Evolutionary conservation across 1,140 invertebrate species (phyloP), one percentile per base, ranked within the genome.

Genomic region (Hyposmocoma kahamanoa): DNA sequence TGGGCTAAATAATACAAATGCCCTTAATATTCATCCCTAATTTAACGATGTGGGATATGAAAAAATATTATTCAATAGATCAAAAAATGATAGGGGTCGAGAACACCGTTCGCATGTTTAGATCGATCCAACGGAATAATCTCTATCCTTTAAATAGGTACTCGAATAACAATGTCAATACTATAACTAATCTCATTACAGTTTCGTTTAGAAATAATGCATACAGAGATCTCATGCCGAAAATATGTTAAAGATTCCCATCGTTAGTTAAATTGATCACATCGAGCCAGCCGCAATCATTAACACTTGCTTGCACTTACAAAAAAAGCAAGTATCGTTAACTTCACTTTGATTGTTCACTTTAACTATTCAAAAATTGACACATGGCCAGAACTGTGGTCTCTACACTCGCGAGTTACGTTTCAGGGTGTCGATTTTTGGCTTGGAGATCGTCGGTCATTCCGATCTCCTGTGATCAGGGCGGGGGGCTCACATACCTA

Each of bases 401-500:
- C 36, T n/a, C 56, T 36, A 62, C 47, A 58, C 52, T 56, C 54
- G 50, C 56, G 56, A 60, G 43, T 70, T 71, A 57, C 56, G 60
- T 62, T 67, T 70, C 44, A 42, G 56, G 50, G 62, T 70, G 67
- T 73, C 54, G 56, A 56, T 67, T 73, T 77, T 80, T 69, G 65
- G 66, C 60, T 60, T 72, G 63, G 52, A 71, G 55, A 67, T 76
- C 54, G 51, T 68, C 67, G 66, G 75, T 80, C 64, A 79, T 59
- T 82, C 68, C 52, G 71, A 79, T 72, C 72, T 73, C 68, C 69
- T 75, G 62, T 71, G 67, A 67, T 74, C 56, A 51, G 65, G 57
- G 48, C 76, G 72, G 32, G 59, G 49, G 53, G 64, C 88, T 91
- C 93, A 94, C 90, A 95, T 92, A 73, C 93, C 93, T 75, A 95